Evolutionary conservation across 2,113 vertebrate species (phyloP).

Genomic region (Solea solea): DNA sequence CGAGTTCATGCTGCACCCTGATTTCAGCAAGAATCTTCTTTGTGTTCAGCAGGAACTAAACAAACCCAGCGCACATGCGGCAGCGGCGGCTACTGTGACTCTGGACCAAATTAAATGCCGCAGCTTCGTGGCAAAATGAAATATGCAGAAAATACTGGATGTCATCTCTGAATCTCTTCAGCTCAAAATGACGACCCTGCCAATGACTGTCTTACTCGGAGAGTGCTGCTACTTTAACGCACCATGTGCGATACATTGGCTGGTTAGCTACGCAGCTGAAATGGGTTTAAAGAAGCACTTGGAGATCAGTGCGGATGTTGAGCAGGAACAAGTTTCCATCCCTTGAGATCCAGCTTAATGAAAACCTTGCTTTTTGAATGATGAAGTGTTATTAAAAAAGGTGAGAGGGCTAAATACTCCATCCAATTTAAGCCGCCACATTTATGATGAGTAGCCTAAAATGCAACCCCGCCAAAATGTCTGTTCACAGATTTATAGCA

Average conservation of each 20-base stretch:
- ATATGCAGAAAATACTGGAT: slow-evolving; percentile 24
- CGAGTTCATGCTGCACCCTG: slow-evolving; percentile 17
- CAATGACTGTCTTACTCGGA: slow-evolving; percentile 21
- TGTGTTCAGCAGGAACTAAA: slow-evolving; percentile 41
- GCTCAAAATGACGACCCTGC: slow-evolving; percentile 36
- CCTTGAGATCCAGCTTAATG: slow-evolving; percentile 5
- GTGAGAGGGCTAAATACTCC: neutral
- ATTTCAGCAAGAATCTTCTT: slow-evolving; percentile 40
- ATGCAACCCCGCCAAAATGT: neutral
- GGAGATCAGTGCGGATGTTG: slow-evolving; percentile 20
- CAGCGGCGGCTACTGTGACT: slow-evolving; percentile 31
- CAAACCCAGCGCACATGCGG: slow-evolving; percentile 38
- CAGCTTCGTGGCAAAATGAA: slow-evolving; percentile 17
- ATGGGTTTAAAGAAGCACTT: slow-evolving; percentile 29
- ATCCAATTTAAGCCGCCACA: slow-evolving; percentile 1
- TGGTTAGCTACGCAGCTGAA: slow-evolving; percentile 18
- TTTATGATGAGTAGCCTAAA: slow-evolving; percentile 2
- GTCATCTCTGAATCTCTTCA: slow-evolving; percentile 37
- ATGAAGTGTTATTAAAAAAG: slow-evolving; percentile 9
- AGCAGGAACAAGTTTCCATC: slow-evolving; percentile 17
- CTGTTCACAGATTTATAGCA: neutral
- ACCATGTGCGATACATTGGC: slow-evolving; percentile 14
- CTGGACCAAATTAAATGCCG: slow-evolving; percentile 30
- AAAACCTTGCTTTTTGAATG: slow-evolving; percentile 18
- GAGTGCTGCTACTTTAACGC: slow-evolving; percentile 13